Evolutionary conservation across 2,113 vertebrate genomes (phyloP).

Genomic region (Oreamnos americanus): DNA sequence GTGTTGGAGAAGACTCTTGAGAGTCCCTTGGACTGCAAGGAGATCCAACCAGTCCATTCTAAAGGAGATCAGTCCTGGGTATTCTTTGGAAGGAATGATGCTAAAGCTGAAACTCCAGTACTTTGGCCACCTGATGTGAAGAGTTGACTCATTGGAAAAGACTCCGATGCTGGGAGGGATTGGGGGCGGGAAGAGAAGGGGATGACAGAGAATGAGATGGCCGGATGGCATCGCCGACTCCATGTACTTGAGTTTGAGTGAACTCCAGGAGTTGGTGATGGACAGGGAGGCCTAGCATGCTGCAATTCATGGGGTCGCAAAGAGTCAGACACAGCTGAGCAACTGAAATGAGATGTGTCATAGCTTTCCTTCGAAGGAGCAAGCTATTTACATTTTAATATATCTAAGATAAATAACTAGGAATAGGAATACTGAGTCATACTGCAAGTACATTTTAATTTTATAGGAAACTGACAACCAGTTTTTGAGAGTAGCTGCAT

Average conservation of each 20-base stretch:
- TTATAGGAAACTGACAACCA: too few species aligned
- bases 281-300: neutral
- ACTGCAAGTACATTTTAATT: too few species aligned
- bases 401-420: too few species aligned
- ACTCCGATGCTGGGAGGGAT: neutral
- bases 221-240: neutral
- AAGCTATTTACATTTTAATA: too few species aligned
- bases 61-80: neutral
- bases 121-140: neutral
- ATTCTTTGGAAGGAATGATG: neutral
- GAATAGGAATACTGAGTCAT: too few species aligned
- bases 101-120: neutral
- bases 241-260: neutral
- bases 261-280: neutral
- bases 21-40: neutral
- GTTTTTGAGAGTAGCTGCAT: too few species aligned
- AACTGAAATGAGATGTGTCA: neutral
- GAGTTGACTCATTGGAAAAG: neutral
- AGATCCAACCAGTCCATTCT: neutral
- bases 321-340: rapidly evolving
- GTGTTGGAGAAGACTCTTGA: neutral
- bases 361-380: too few species aligned
- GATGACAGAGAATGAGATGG: too few species aligned
- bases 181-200: neutral
- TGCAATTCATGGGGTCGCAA: neutral